These are phyloP conservation scores for Agrotis segetum DNA, from an alignment of 2,888 invertebrate genomes.

Conservation along the genomic window DNA sequence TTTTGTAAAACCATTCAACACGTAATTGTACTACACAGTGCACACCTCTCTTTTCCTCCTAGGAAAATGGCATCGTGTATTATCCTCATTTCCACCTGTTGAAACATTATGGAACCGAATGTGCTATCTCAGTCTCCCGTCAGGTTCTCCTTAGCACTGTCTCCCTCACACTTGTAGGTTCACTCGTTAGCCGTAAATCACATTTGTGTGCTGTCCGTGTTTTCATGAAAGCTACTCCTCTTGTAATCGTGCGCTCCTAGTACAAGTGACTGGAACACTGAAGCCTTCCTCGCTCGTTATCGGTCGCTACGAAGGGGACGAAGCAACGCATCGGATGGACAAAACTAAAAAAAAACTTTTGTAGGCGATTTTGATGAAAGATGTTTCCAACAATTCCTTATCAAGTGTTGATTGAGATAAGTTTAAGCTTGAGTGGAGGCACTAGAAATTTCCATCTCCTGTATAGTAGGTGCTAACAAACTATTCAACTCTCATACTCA, in stretches of 20 bases:
- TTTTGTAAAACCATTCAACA: no score
- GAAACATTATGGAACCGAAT: neutral
- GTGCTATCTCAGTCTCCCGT: neutral
- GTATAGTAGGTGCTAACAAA: no score
- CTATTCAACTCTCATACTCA: no score
- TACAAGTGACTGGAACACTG: constrained; percentile 7
- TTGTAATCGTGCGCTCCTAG: neutral
- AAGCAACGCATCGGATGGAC: neutral
- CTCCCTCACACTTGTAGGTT: neutral
- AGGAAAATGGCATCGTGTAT: neutral
- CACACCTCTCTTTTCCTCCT: neutral
- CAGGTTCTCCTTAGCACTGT: neutral
- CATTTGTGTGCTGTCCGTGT: constrained; percentile 1
- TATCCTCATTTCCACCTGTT: neutral
- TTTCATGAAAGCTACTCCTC: neutral
- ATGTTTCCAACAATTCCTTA: no score
- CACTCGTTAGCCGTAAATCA: neutral
- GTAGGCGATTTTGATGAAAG: no score
- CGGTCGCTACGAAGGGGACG: neutral
- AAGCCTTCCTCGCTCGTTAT: constrained; percentile 4
- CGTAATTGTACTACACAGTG: neutral
- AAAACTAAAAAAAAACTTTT: no score
- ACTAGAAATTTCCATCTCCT: no score
- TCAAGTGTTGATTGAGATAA: no score
- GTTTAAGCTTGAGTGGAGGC: no score